These are phyloP conservation scores for Melierax canorus DNA, from an alignment of 2,113 vertebrate genomes.

Conservation along the genomic window DNA sequence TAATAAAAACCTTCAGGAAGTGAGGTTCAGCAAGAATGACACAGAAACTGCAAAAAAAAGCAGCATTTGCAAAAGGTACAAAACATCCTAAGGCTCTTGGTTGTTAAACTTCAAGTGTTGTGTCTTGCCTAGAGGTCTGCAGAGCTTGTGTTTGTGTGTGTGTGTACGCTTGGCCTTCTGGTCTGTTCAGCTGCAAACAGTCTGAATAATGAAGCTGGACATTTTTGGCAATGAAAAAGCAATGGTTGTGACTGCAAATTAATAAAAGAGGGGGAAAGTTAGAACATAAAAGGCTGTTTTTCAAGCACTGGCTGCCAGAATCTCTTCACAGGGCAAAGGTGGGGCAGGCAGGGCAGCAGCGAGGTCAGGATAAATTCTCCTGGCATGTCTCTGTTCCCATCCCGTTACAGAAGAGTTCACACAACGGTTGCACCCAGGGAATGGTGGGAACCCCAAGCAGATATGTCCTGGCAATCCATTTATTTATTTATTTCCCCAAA, in stretches of 20 bases:
- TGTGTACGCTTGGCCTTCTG: neutral
- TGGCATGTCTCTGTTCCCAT: neutral
- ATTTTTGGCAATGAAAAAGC: neutral
- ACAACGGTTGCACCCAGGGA: neutral
- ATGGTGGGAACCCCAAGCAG: neutral
- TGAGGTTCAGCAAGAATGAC: neutral
- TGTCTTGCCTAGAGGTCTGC: neutral
- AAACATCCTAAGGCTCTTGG: neutral
- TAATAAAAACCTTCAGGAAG: slow-evolving; percentile 20
- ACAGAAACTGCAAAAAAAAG: neutral
- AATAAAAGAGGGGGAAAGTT: neutral
- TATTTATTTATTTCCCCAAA: neutral
- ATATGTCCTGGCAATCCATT: neutral
- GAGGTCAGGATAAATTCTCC: neutral
- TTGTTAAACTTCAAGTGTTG: neutral
- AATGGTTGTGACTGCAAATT: neutral
- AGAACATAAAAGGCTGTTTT: slow-evolving; percentile 15
- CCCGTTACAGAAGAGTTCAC: neutral
- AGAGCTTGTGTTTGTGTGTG: neutral
- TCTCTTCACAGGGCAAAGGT: slow-evolving; percentile 7
- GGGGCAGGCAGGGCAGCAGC: neutral
- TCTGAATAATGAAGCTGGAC: neutral
- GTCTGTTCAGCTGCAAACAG: neutral
- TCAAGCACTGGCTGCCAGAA: neutral
- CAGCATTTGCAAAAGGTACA: neutral